phyloP scores from a whole-genome alignment of 2,797 vertebrate genomes.

The Cynopterus sphinx region DNA sequence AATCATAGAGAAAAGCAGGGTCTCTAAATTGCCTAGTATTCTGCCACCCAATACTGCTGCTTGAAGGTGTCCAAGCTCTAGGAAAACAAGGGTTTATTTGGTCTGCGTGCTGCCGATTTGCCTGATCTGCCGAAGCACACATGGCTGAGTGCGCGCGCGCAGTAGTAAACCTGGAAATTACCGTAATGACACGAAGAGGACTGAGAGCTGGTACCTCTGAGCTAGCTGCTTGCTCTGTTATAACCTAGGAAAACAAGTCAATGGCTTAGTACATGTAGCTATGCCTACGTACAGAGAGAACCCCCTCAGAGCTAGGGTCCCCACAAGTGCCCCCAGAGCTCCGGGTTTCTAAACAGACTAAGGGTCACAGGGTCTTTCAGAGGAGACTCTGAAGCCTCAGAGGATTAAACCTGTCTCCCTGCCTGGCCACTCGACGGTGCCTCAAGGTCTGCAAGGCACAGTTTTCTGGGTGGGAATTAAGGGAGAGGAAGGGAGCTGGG shows the following conservation, averaged over 20 bases:
- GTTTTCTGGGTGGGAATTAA: background rate
- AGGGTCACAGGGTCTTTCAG: background rate
- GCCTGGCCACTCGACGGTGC: conserved; percentile 29
- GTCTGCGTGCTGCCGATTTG: background rate
- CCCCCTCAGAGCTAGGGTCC: background rate
- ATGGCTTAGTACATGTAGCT: background rate
- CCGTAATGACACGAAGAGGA: conserved; percentile 41
- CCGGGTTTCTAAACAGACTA: conserved; percentile 37
- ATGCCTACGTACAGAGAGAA: background rate
- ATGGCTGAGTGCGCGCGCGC: background rate
- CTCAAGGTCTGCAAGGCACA: conserved; percentile 41
- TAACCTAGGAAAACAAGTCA: background rate
- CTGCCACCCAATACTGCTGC: background rate
- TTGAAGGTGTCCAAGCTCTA: conserved; percentile 11
- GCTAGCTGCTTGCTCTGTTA: background rate
- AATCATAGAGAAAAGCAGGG: background rate
- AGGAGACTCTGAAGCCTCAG: background rate
- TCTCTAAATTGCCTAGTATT: background rate
- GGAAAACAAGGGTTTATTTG: conserved; percentile 55
- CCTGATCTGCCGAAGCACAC: background rate
- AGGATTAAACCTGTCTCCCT: conserved; percentile 34
- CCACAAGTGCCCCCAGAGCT: background rate
- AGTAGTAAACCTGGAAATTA: conserved; percentile 58
- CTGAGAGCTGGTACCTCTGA: background rate
- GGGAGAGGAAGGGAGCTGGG: background rate